These are phyloP conservation scores for Junco hyemalis DNA, from an alignment of 2,113 vertebrate species.

Conservation along the genomic window DNA sequence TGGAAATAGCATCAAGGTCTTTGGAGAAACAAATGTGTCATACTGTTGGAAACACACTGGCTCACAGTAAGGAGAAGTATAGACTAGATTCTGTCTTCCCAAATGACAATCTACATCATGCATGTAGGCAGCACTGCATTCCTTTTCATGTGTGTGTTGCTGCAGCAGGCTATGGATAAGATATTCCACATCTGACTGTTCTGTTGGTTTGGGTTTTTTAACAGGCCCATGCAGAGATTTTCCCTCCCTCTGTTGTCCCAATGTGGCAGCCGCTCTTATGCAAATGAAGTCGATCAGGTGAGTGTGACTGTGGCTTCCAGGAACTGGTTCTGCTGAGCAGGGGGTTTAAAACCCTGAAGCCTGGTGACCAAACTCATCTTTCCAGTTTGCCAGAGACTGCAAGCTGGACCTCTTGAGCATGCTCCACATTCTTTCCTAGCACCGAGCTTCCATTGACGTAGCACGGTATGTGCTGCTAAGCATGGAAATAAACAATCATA, in stretches of 20 bases:
- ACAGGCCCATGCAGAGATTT: constrained; percentile 47
- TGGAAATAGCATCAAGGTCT: constrained; percentile 26
- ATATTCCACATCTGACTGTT: not conserved
- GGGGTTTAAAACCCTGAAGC: not conserved
- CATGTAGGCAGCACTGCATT: not conserved
- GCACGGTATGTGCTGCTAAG: not conserved
- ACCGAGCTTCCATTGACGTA: constrained; percentile 28
- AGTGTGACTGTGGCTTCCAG: constrained; percentile 40
- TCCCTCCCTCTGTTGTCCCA: not conserved
- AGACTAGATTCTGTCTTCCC: not conserved
- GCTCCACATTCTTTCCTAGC: constrained; percentile 12
- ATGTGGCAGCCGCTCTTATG: constrained; percentile 36
- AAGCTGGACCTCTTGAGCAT: not conserved
- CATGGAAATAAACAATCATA: constrained; percentile 51
- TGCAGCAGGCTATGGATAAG: not conserved
- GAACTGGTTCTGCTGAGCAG: not conserved
- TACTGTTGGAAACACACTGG: not conserved
- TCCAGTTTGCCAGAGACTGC: not conserved
- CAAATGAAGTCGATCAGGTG: constrained; percentile 67
- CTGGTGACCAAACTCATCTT: not conserved
- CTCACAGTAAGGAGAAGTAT: not conserved
- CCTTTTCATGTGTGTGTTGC: not conserved
- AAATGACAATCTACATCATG: not conserved
- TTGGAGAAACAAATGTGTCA: not conserved
- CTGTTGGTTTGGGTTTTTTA: not conserved